A percentile compares a stretch with the other conserved stretches of the same genome.
Evolutionary conservation across 1,140 invertebrate genomes (phyloP).

Genomic region (Panonychus citri): DNA sequence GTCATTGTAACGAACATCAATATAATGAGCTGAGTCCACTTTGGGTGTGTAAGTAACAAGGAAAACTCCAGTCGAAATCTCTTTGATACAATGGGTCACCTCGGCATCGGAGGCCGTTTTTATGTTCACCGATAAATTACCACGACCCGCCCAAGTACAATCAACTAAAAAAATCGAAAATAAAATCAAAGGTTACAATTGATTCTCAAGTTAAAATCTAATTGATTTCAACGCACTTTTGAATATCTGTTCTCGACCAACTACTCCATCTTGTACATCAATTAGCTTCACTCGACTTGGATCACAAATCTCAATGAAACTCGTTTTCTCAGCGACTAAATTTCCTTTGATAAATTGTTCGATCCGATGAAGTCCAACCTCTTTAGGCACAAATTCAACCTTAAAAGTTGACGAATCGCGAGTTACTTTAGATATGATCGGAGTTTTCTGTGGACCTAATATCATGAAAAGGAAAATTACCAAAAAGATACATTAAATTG

Average conservation of each 20-base stretch:
- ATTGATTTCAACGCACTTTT: constrained; percentile 23
- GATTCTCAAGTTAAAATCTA: not conserved
- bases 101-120: constrained; percentile 43
- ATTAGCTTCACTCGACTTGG: constrained; percentile 49
- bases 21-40: constrained; percentile 51
- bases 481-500: not conserved
- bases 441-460: constrained; percentile 2
- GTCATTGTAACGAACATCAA: constrained; percentile 52
- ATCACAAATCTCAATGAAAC: constrained; percentile 59
- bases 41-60: constrained; percentile 60
- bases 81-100: constrained; percentile 40
- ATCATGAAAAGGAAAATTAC: too few relatives aligned
- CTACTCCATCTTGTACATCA: constrained; percentile 50
- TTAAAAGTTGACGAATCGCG: not conserved
- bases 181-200: not conserved
- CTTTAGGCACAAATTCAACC: constrained; percentile 3
- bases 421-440: constrained; percentile 20
- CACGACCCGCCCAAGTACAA: constrained; percentile 22
- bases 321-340: constrained; percentile 33
- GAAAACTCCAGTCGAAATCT: constrained; percentile 28
- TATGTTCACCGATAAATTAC: constrained; percentile 49
- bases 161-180: not conserved
- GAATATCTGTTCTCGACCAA: constrained; percentile 54
- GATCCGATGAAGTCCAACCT: constrained; percentile 33
- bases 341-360: constrained; percentile 29